Percentiles rank a stretch among this genome's conserved stretches.
Evolutionary conservation across 2,113 vertebrate species (phyloP).

Genomic region (Labeo catla): DNA sequence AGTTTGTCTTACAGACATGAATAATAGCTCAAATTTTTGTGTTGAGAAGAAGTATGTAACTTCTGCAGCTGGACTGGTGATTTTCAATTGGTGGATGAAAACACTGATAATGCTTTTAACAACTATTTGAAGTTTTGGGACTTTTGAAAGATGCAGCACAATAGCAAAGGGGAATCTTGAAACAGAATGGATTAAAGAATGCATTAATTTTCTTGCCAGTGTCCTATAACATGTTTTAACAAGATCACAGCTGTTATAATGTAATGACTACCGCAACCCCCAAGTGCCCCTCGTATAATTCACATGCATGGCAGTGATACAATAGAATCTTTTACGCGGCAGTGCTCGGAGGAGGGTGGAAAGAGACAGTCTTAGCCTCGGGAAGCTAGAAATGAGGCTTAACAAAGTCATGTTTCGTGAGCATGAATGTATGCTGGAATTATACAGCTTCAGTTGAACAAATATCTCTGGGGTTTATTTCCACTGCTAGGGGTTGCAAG

Average conservation of each 20-base stretch:
- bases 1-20: not conserved
- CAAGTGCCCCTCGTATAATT: slow-evolving; percentile 68
- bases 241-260: slow-evolving; percentile 66
- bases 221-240: slow-evolving; percentile 64
- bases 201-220: slow-evolving; percentile 61
- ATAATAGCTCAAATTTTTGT: not conserved
- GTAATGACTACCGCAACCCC: slow-evolving; percentile 74
- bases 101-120: not conserved
- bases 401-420: slow-evolving; percentile 52
- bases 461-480: slow-evolving; percentile 58
- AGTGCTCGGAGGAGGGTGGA: slow-evolving; percentile 49
- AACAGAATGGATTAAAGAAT: slow-evolving; percentile 53
- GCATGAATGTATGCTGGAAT: slow-evolving; percentile 56
- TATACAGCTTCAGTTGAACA: slow-evolving; percentile 56
- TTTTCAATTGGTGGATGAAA: not conserved
- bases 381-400: slow-evolving; percentile 53
- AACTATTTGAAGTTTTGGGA: slow-evolving; percentile 10
- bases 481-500: slow-evolving; percentile 29
- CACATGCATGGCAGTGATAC: slow-evolving; percentile 65
- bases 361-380: slow-evolving; percentile 49
- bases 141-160: slow-evolving; percentile 42
- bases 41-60: not conserved
- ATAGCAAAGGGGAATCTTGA: slow-evolving; percentile 41
- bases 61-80: not conserved
- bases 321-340: slow-evolving; percentile 61